phyloP scores from a whole-genome alignment of 2,888 invertebrate species.

The Hypomecis punctinalis region DNA sequence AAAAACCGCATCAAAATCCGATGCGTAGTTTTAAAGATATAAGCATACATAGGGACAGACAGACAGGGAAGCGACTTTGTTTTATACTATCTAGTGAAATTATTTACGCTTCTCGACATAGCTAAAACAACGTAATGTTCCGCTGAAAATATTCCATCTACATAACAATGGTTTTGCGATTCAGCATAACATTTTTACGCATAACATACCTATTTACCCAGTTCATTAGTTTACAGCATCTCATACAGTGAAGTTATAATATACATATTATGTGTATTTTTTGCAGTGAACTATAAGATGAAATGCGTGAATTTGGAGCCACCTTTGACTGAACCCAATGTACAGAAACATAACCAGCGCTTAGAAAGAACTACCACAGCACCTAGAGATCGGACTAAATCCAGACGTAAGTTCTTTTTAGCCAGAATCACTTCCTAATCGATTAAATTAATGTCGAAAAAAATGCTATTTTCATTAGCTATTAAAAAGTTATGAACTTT shows the following conservation, averaged over 20 bases:
- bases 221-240: not conserved
- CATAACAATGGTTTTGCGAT: constrained; percentile 10
- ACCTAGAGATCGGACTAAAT: constrained; percentile 77
- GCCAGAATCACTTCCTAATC: not conserved
- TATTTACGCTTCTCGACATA: constrained; percentile 5
- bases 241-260: not conserved
- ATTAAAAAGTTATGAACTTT: too few species aligned
- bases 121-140: constrained; percentile 3
- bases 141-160: not conserved
- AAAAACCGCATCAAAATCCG: too few species aligned
- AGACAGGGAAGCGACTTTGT: too few species aligned
- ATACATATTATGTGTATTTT: constrained; percentile 19
- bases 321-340: constrained; percentile 78
- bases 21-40: too few species aligned
- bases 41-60: too few species aligned
- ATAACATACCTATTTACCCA: not conserved
- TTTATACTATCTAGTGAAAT: too few species aligned
- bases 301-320: constrained; percentile 80
- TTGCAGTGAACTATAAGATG: constrained; percentile 77
- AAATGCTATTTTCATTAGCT: too few species aligned
- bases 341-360: constrained; percentile 81
- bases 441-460: not conserved
- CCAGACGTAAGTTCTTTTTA: constrained; percentile 66
- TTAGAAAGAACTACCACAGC: constrained; percentile 74
- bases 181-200: not conserved